Evolutionary conservation across 2,113 vertebrate species (phyloP), one percentile per base, ranked within the genome.

Genomic region (Salvator merianae): DNA sequence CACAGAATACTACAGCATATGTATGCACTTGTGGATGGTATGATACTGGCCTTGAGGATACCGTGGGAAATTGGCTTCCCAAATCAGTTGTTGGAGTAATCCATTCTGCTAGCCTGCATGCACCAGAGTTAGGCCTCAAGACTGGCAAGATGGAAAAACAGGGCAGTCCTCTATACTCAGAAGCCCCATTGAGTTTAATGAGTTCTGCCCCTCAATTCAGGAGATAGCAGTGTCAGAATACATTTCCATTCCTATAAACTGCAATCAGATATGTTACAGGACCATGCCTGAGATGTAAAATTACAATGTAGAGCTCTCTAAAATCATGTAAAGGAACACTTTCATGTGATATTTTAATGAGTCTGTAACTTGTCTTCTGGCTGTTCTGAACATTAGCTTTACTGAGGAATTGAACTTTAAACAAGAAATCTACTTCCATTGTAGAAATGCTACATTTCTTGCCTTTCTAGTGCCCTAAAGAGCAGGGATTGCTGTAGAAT

Each of bases 381-480:
- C 20, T 14, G 34, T 10, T 12, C 65, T 77, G 50, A 55, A 69
- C 47, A 69, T 69, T 69, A 77, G 38, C 26, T 84, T 84, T 55
- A 36, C 5, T 55, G 82, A 83, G 43, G 30, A 22, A 36, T 32
- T 43, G 75, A 70, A 75, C 55, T 77, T n/a, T 13, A 55, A 77
- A 34, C 47, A 62, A 70, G 38, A 55, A 1, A 28, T 75, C 65
- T 20, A 10, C 10, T 50, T 84, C 77, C 38, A 30, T n/a, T 75
- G 43, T 18, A 3, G 0, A 3, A 34, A 86, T 13, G 53, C 30
- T 28, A 0, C n/a, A 71, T 28, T 43, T 13, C 32, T 13, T 20
- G 18, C 43, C 32, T 38, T 43, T 0, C 0, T 50, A 32, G 0
- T 73, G 77, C 77, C 16, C 70, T 75, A 53, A 0, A 0, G 7